phyloP scores from a whole-genome alignment of 1,140 invertebrate species.

The Bombus waltoni region DNA sequence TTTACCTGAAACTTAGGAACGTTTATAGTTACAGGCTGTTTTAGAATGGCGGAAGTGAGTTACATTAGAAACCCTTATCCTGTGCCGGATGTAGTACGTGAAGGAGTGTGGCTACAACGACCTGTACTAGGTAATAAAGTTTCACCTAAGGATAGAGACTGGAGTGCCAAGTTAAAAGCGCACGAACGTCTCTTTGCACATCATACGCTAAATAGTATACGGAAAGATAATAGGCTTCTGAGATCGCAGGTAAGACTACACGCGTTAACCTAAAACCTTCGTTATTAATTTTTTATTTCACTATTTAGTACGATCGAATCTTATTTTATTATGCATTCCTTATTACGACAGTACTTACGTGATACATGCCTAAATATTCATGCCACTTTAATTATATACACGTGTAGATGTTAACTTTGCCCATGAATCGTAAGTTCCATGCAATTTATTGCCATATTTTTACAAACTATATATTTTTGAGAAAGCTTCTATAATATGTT shows the following conservation, averaged over 20 bases:
- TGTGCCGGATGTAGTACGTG: slow-evolving; percentile 75
- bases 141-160: slow-evolving; percentile 66
- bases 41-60: slow-evolving; percentile 54
- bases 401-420: too few relatives aligned
- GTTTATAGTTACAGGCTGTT: background rate
- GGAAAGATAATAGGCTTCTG: slow-evolving; percentile 70
- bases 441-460: too few relatives aligned
- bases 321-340: too few relatives aligned
- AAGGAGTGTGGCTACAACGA: slow-evolving; percentile 74
- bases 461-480: too few relatives aligned
- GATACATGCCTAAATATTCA: too few relatives aligned
- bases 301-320: too few relatives aligned
- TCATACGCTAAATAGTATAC: slow-evolving; percentile 79
- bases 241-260: slow-evolving; percentile 62
- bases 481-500: too few relatives aligned
- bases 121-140: slow-evolving; percentile 75
- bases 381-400: too few relatives aligned
- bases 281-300: background rate
- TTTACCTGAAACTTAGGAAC: background rate
- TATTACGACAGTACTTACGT: too few relatives aligned
- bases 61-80: slow-evolving; percentile 78
- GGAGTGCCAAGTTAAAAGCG: slow-evolving; percentile 72
- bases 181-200: slow-evolving; percentile 79
- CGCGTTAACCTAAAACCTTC: background rate
- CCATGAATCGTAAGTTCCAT: too few relatives aligned